Percentiles rank a stretch among this genome's conserved stretches.
phyloP scores from a whole-genome alignment of 2,797 vertebrate species.

The Hyperoplus immaculatus region DNA sequence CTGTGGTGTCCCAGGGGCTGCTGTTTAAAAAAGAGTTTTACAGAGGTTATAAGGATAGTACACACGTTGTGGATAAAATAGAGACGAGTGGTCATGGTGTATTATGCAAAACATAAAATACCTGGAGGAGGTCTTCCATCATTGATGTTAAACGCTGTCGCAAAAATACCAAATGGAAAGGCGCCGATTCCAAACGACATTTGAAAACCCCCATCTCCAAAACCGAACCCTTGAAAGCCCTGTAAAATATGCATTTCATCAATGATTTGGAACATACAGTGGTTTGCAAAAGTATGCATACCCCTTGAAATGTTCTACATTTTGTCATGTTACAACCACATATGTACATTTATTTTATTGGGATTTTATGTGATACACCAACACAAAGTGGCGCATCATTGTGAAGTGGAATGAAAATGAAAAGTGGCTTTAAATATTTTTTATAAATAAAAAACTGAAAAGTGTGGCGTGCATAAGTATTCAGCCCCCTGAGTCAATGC shows the following conservation, averaged over 20 bases:
- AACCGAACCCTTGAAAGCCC: slow-evolving; percentile 99
- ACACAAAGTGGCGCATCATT: too few species aligned
- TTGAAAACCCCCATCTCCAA: slow-evolving; percentile 98
- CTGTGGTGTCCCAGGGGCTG: slow-evolving; percentile 96
- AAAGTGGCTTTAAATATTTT: too few species aligned
- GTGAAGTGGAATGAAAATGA: too few species aligned
- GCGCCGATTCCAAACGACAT: slow-evolving; percentile 99
- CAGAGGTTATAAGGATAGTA: slow-evolving; percentile 25
- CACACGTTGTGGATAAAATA: neutral
- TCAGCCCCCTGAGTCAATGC: too few species aligned
- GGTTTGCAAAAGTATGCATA: too few species aligned
- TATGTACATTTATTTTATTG: too few species aligned
- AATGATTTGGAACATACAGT: neutral
- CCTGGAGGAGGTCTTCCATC: slow-evolving; percentile 97
- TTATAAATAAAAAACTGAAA: too few species aligned
- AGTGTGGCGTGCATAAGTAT: too few species aligned
- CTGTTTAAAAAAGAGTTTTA: slow-evolving; percentile 77
- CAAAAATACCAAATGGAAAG: slow-evolving; percentile 98
- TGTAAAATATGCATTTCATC: slow-evolving; percentile 60
- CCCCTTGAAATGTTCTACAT: too few species aligned
- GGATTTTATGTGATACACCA: too few species aligned
- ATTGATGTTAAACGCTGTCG: slow-evolving; percentile 98
- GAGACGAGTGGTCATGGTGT: neutral
- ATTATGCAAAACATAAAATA: slow-evolving; percentile 60
- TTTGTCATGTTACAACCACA: too few species aligned